Base-by-base conservation (phyloP, 2,888 invertebrate species). In the Ptilodon capucinus region DNA sequence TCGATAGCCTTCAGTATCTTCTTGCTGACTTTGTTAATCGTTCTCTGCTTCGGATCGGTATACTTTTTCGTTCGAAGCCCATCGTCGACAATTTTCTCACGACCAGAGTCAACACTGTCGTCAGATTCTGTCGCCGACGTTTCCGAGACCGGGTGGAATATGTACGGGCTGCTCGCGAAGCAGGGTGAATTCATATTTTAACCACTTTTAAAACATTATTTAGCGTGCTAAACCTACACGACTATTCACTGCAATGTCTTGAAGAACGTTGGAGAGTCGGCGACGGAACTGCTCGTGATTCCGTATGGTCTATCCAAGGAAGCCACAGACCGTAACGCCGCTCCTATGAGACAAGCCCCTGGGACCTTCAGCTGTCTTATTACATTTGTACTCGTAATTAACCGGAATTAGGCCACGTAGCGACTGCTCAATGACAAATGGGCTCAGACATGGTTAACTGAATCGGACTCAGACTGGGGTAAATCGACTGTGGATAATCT, bases 11-110 rank as follows among this genome's bases (percentile, higher is more conserved):
- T 87, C 42, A 91, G 64, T 68, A 91, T 89, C 61, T 91, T 91
- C 67, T 86, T 82, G 75, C 91, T 89, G 65, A 91, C 91, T 84
- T 89, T 90, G 70, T 86, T 89, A 74, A 91, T 89, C 50, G 91
- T 90, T 74, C 89, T 83, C 58, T 80, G 71, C 70, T 89, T 91
- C 77, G 89, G 87, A 75, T 91, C 91, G 84, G 60, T 71, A 64
- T 84, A 88, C 64, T 85, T 87, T 75, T 75, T 86, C 87, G 85
- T 85, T 77, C 74, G 79, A 46, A 49, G 48, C 53, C 77, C 81
- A 66, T 77, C 80, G 68, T 78, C 73, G 60, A 86, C 76, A 47
- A 69, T 80, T 71, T 88, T 90, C 49, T 84, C 85, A 28, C 74
- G 71, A 5, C 90, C 91, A 4, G 91, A 89, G 63, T 87, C 79